Conservation (phyloP, 1,140 invertebrate genomes). For the Heliothis virescens region DNA sequence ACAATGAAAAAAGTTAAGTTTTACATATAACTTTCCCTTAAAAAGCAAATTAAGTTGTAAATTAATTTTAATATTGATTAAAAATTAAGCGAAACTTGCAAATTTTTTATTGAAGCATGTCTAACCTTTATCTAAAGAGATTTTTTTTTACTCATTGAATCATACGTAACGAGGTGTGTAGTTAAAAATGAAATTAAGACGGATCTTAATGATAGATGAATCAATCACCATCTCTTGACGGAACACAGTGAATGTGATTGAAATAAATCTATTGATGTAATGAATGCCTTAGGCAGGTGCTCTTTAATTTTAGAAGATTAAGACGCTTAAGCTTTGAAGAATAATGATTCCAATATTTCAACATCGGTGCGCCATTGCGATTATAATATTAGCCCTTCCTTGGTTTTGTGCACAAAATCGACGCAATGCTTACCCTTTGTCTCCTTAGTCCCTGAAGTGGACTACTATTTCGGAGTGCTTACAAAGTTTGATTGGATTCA, state of each 20-base stretch:
- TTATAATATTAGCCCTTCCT: no score
- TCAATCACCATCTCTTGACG: slow-evolving; percentile 18
- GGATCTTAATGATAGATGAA: slow-evolving; percentile 21
- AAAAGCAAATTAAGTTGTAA: slow-evolving; percentile 6
- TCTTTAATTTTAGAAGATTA: slow-evolving; percentile 10
- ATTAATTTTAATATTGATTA: not conserved
- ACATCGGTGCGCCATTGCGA: no score
- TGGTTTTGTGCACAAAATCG: no score
- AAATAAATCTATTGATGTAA: slow-evolving; percentile 24
- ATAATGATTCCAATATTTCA: no score
- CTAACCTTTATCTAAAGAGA: not conserved
- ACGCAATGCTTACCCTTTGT: no score
- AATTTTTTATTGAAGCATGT: not conserved
- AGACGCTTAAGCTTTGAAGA: no score
- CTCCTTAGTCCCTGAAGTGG: no score
- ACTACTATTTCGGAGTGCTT: no score
- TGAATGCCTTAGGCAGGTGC: slow-evolving; percentile 6
- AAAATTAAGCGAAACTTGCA: not conserved
- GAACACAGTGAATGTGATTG: slow-evolving; percentile 16
- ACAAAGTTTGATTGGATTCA: no score
- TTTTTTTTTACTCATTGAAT: not conserved
- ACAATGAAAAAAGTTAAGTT: slow-evolving; percentile 19
- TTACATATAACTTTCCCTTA: slow-evolving; percentile 24
- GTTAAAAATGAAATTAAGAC: slow-evolving; percentile 23
- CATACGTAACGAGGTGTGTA: slow-evolving; percentile 3